Evolutionary conservation across 2,113 vertebrate species (phyloP), one percentile per base, ranked within the genome.

Genomic region (Poeciliopsis occidentalis): DNA sequence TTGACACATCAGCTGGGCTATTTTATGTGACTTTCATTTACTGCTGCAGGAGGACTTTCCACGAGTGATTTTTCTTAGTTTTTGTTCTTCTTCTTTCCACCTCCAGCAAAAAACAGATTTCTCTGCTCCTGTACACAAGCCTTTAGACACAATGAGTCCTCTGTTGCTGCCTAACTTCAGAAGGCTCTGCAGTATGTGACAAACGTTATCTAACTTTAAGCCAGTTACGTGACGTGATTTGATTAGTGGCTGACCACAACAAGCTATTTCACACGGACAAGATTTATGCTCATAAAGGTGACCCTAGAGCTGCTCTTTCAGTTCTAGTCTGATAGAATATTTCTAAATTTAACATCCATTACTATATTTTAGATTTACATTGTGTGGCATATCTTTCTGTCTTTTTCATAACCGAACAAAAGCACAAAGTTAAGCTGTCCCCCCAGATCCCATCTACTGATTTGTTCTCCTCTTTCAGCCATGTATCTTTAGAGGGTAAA

Each of bases 141-240:
- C 24, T 32, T 32, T 22, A 19, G 44, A 54, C 64, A 69, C 60
- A 44, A n/a, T 10, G 0, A 44, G 31, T 37, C 26, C 2, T 47
- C 8, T 27, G 19, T 27, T 69, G 51, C 69, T 75, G 64, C n/a
- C 37, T 60, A 64, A 70, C 78, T 47, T 12, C 60, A 27, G 64
- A 30, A 29, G 22, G 61, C 30, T 60, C 51, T n/a, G 4, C 4
- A 60, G 37, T 24, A 29, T 71, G 60, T 79, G 32, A 66, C 76
- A 63, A 78, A 37, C 81, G 79, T 75, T 79, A 75, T 60, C 60
- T 54, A 34, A 73, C 57, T 54, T 69, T 64, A 1, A 71, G 34
- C 30, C 47, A 60, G 30, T 73, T 76, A 66, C 29, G 69, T 67
- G 60, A 77, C 81, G 71, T 81, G 39, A 88, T 87, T 81, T 72